These are phyloP conservation scores for Palloptera scutellata DNA, from an alignment of 2,888 invertebrate genomes.

Conservation along the genomic window DNA sequence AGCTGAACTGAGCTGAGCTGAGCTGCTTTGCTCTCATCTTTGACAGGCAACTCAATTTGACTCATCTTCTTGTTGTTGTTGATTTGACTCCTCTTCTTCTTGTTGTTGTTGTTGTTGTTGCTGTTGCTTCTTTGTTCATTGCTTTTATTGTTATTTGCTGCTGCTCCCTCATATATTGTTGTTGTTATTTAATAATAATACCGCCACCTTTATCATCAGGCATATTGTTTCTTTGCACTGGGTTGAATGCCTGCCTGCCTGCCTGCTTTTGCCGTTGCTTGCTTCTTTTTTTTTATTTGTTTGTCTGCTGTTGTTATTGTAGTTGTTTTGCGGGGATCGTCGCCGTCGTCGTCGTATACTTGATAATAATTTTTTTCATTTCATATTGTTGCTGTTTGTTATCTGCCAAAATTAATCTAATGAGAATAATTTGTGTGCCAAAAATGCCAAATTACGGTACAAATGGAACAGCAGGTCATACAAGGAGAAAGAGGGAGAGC, in stretches of 20 bases:
- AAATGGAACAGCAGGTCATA: too few relatives aligned
- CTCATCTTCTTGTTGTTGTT: neutral
- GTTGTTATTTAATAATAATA: neutral
- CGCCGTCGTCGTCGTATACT: neutral
- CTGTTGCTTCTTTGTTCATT: neutral
- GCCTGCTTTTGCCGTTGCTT: neutral
- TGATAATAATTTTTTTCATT: neutral
- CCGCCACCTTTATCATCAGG: neutral
- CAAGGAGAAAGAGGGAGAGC: too few relatives aligned
- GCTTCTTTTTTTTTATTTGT: neutral
- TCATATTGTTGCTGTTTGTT: constrained; percentile 5
- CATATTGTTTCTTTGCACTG: too few relatives aligned
- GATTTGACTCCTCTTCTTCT: neutral
- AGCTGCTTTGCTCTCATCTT: too few relatives aligned
- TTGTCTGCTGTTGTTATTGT: constrained; percentile 1
- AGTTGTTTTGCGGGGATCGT: neutral
- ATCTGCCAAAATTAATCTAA: constrained; percentile 30
- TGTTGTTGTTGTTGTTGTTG: neutral
- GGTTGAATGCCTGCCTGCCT: neutral
- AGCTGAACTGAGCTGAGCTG: too few relatives aligned
- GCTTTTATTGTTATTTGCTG: neutral
- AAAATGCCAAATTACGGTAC: constrained; percentile 25
- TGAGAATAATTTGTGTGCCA: constrained; percentile 16
- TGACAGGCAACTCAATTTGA: too few relatives aligned
- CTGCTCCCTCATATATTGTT: neutral